These are phyloP conservation scores for Phrynocephalus vlangalii DNA, from an alignment of 2,797 vertebrate genomes.

Conservation along the genomic window DNA sequence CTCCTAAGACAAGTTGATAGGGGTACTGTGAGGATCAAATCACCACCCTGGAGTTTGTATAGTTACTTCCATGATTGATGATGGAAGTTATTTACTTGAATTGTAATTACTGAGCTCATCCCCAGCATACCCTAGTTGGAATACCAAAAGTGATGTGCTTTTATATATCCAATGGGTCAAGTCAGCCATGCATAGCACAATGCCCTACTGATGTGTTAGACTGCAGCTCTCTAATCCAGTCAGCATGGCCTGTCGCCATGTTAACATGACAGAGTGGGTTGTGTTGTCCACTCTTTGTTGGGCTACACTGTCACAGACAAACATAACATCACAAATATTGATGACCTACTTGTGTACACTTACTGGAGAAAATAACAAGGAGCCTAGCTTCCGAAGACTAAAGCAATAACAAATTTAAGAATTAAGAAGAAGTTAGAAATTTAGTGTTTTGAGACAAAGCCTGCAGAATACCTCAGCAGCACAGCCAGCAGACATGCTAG, in stretches of 20 bases:
- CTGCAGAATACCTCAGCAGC: no score
- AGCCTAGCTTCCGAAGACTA: background rate
- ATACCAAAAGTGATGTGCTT: background rate
- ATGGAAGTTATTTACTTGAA: background rate
- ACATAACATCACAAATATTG: background rate
- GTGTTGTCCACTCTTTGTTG: no score
- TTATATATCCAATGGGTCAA: background rate
- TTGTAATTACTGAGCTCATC: background rate
- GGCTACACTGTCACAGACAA: no score
- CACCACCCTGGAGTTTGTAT: background rate
- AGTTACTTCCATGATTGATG: background rate
- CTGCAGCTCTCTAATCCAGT: background rate
- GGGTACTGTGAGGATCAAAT: background rate
- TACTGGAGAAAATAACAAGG: background rate
- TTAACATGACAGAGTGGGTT: background rate
- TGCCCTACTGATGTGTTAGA: no score
- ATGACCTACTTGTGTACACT: background rate
- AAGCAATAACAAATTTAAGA: background rate
- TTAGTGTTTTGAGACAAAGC: no score
- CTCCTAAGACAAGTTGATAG: background rate
- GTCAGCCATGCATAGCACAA: no score
- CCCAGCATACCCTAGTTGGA: background rate
- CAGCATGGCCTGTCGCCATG: background rate
- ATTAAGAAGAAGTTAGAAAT: no score
- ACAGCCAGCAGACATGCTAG: no score